Evolutionary conservation across 2,888 invertebrate species (phyloP), one percentile per base, ranked within the genome.

Genomic region (Macroteleia sp.): DNA sequence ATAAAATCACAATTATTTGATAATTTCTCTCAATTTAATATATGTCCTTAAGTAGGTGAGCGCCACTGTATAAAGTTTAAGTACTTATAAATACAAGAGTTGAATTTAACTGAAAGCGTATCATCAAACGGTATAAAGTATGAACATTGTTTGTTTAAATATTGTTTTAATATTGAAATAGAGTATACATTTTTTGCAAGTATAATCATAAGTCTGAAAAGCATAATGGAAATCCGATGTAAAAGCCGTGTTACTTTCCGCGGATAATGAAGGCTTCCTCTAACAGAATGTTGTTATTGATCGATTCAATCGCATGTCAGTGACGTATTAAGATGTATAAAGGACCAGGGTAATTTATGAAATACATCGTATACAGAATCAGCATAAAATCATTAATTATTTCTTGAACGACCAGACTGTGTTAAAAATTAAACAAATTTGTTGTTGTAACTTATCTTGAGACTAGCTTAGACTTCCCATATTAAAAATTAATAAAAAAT

Each of bases 181-280:
- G 34, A 41, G 17, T 42, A 52, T 25, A 28, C 12, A 17, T 19
- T 14, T 36, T 59, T 59, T 32, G 69, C 59, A 59, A 69, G 50
- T 69, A 30, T 50, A 59, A 69, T 69, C 32, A 10, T n/a, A 28
- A 57, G 66, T 20, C 52, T 48, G 41, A 34, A 56, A 48, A 57
- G 4, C 46, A 39, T 56, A 48, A 36, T 41, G 48, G 32, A 57
- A 41, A 57, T 32, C 14, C 25, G 52, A 22, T n/a, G 28, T 8
- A 66, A 54, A 41, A 14, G 12, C 9, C 41, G 10, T 8, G 62
- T 67, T 71, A 71, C 78, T 74, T 16, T 44, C 67, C 16, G 28
- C 50, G 44, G 76, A 71, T 80, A 81, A 77, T 54, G 61, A 57
- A 67, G 57, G 9, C 62, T 50, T 28, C 48, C 36, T 39, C 16